A percentile compares a stretch with the other conserved stretches of the same genome.
These are phyloP conservation scores for Rhea pennata DNA, from an alignment of 2,113 vertebrate species.

Conservation along the genomic window DNA sequence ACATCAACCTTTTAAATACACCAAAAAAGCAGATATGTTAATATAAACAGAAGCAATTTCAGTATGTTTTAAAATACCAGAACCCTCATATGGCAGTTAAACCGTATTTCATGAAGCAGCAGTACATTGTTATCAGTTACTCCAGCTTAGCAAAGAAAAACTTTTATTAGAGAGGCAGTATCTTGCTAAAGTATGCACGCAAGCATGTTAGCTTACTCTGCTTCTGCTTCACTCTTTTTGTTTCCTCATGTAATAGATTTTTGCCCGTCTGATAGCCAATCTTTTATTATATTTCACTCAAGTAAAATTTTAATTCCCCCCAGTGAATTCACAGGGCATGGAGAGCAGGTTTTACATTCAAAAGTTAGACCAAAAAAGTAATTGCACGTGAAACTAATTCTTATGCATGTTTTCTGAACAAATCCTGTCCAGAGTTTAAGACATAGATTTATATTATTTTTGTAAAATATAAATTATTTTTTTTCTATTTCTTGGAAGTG, in stretches of 20 bases:
- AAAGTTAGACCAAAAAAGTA: neutral
- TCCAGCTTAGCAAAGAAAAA: neutral
- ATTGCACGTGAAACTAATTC: neutral
- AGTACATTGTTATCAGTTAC: neutral
- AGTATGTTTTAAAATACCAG: neutral
- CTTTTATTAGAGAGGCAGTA: neutral
- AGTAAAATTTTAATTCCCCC: neutral
- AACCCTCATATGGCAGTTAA: neutral
- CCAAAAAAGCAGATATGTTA: neutral
- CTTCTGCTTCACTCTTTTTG: neutral
- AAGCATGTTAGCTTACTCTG: neutral
- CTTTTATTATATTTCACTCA: neutral
- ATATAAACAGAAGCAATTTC: neutral
- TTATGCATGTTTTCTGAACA: neutral
- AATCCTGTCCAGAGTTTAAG: neutral
- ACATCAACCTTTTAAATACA: neutral
- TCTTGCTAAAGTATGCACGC: neutral
- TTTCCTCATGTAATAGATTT: neutral
- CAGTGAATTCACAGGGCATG: neutral
- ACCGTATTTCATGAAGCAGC: neutral
- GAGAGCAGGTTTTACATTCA: neutral
- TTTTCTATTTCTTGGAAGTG: accelerated
- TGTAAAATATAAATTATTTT: neutral
- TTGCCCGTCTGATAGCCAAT: neutral
- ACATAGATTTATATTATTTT: neutral